Percentiles rank a stretch among this genome's conserved stretches.
Conservation (phyloP, 2,888 invertebrate genomes). For the Agrilus mali region DNA sequence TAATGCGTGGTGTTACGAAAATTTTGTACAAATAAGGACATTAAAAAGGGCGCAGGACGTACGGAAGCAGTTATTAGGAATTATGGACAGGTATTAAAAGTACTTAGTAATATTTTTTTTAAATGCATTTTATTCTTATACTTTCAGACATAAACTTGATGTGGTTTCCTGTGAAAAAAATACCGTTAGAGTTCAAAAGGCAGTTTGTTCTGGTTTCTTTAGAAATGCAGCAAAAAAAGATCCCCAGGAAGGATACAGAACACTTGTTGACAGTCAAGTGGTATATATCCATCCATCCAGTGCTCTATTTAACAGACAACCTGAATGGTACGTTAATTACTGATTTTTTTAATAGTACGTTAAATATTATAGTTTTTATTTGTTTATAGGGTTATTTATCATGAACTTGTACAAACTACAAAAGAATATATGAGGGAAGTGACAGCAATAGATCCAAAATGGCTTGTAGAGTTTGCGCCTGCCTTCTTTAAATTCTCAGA, state of each 20-base stretch:
- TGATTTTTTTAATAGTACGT: background rate
- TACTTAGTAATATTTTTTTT: background rate
- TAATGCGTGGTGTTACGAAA: slow-evolving; percentile 99
- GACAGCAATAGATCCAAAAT: slow-evolving; percentile 91
- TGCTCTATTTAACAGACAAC: slow-evolving; percentile 94
- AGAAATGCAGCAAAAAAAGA: slow-evolving; percentile 98
- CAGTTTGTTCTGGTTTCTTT: slow-evolving; percentile 97
- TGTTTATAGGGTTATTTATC: slow-evolving; percentile 79
- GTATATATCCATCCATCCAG: slow-evolving; percentile 99
- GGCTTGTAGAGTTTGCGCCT: slow-evolving; percentile 98
- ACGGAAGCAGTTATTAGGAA: slow-evolving; percentile 90
- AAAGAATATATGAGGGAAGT: slow-evolving; percentile 99
- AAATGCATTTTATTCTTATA: slow-evolving; percentile 1
- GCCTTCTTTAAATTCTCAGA: slow-evolving; percentile 99
- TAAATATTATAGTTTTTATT: background rate
- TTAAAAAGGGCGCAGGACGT: slow-evolving; percentile 96
- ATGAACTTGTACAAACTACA: slow-evolving; percentile 95
- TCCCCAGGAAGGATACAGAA: slow-evolving; percentile 96
- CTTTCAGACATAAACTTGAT: slow-evolving; percentile 75
- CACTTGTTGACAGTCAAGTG: slow-evolving; percentile 92
- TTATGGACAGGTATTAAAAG: slow-evolving; percentile 73
- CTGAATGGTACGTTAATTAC: slow-evolving; percentile 66
- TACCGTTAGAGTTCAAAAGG: slow-evolving; percentile 91
- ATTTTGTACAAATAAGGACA: slow-evolving; percentile 95
- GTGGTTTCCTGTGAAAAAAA: slow-evolving; percentile 95